phyloP scores from a whole-genome alignment of 1,140 invertebrate species.

The Papilio polyxenes region DNA sequence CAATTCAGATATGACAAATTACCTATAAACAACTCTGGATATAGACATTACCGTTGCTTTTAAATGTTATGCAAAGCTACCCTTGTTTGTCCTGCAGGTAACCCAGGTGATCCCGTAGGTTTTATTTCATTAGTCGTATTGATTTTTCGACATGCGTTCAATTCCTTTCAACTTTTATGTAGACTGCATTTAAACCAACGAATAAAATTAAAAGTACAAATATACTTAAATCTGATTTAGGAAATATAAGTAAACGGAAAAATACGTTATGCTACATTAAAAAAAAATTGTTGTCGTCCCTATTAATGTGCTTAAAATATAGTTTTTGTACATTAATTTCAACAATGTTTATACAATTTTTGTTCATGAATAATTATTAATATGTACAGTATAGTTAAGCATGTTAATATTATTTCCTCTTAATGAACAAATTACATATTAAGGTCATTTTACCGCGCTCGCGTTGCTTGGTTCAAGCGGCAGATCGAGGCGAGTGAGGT shows the following conservation, averaged over 20 bases:
- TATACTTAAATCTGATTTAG: background rate
- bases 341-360: background rate
- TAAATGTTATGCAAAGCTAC: background rate
- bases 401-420: conserved; percentile 2
- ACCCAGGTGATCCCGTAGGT: conserved; percentile 61
- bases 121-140: conserved; percentile 49
- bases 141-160: conserved; percentile 55
- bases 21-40: background rate
- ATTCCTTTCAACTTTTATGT: background rate
- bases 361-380: background rate
- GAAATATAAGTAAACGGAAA: too few relatives aligned
- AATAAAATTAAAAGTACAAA: background rate
- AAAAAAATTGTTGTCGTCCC: background rate
- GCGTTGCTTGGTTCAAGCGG: background rate
- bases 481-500: background rate
- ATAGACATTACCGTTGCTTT: too few relatives aligned
- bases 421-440: background rate
- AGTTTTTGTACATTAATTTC: background rate
- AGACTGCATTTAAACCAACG: background rate
- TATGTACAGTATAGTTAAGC: background rate
- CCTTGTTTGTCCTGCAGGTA: conserved; percentile 59
- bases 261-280: too few relatives aligned
- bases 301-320: background rate
- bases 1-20: background rate
- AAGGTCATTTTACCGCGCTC: conserved; percentile 3